Percentiles rank a stretch among this genome's conserved stretches.
These are phyloP conservation scores for Mus caroli DNA, from an alignment of 2,797 vertebrate species.

Conservation along the genomic window DNA sequence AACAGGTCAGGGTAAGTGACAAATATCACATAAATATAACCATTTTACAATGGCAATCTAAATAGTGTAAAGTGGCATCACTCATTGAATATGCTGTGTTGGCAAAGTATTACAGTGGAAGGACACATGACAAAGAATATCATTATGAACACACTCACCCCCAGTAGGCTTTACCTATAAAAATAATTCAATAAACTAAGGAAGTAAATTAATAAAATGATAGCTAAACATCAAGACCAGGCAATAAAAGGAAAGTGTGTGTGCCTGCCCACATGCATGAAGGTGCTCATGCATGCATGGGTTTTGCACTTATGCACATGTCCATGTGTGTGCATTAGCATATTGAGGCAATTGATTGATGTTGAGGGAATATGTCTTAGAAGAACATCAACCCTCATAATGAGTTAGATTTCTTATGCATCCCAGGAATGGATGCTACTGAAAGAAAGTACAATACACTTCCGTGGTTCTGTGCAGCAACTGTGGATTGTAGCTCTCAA, in stretches of 20 bases:
- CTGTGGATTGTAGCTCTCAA: too few species aligned
- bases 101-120: neutral
- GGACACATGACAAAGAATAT: neutral
- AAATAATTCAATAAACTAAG: neutral
- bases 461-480: too few species aligned
- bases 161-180: neutral
- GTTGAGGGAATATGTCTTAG: neutral
- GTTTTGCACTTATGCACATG: neutral
- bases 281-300: neutral
- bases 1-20: neutral
- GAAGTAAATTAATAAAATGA: neutral
- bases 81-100: neutral
- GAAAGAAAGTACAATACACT: too few species aligned
- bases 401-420: neutral
- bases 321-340: neutral
- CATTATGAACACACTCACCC: neutral
- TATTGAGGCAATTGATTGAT: neutral
- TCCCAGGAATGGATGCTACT: neutral
- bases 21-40: neutral
- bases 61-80: neutral
- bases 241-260: neutral
- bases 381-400: neutral
- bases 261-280: rapidly evolving
- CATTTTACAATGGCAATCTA: slow-evolving; percentile 3
- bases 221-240: neutral